Evolutionary conservation across 1,140 invertebrate genomes (phyloP), one percentile per base, ranked within the genome.

Genomic region (Drosophila tsacasi): DNA sequence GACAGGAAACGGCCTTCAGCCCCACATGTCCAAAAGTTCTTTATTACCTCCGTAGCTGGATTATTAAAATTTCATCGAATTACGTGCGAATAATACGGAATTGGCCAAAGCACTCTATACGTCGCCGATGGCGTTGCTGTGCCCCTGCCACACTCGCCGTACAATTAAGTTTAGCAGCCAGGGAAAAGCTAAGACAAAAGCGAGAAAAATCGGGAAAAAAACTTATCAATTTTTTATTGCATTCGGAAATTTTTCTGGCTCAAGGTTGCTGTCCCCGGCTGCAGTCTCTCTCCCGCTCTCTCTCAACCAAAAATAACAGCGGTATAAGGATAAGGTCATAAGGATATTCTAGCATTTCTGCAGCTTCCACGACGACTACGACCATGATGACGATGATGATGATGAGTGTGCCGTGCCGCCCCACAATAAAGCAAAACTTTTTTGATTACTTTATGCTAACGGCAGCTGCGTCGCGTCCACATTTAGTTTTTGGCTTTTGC

Each of bases 61-160:
- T 86, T 86, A 86, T 86, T 86, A 86, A 82, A 86, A 86, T 86
- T 86, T 81, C 76, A 82, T 86, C 75, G 83, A 79, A 81, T 79
- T 82, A 86, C 83, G 83, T 86, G 79, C 68, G 66, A 81, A 81
- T 81, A 77, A 84, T 84, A 84, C 63, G 39, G 77, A 84, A 84
- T 68, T 62, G 27, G 52, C 42, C 55, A 35, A 39, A 40, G 55
- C 69, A 72, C 69, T 72, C 66, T 69, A 57, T 72, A 47, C 50
- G 32, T 57, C 65, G 50, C 47, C 47, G 25, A n/a, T 32, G 30
- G 46, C 30, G 27, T 15, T 50, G 21, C 39, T n/a, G 9, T 46
- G 21, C 27, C 23, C 25, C 66, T 32, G 65, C 23, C 49, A 58
- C 39, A 32, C 42, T 59, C 67, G 21, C 30, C 23, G 46, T 61